These are phyloP conservation scores for Protobothrops flavoviridis DNA, from an alignment of 2,113 vertebrate genomes.

Conservation along the genomic window DNA sequence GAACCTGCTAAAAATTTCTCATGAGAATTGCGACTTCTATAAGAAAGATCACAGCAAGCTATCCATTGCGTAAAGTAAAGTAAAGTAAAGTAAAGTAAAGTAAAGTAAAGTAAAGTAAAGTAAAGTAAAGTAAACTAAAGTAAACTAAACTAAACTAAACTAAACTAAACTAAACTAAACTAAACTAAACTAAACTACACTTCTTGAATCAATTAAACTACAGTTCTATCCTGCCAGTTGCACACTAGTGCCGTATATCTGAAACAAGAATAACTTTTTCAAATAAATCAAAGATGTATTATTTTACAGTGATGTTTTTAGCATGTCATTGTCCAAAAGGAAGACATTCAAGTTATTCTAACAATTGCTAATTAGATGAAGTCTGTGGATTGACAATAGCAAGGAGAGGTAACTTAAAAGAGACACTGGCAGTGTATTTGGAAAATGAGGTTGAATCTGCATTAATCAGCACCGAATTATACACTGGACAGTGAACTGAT, in stretches of 20 bases:
- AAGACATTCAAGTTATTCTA: background rate
- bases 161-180: background rate
- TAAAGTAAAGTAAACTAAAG: no score
- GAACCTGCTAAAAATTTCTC: background rate
- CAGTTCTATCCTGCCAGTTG: background rate
- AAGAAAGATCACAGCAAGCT: conserved; percentile 8
- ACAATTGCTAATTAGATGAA: background rate
- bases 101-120: no score
- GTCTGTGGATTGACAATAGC: conserved; percentile 5
- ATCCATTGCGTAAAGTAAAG: background rate
- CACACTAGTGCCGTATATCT: background rate
- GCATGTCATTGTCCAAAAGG: background rate
- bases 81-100: no score
- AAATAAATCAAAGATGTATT: background rate
- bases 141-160: background rate
- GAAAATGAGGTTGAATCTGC: conserved; percentile 30
- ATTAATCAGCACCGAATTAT: conserved; percentile 39
- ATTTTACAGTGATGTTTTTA: background rate
- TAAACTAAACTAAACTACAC: no score
- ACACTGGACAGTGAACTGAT: conserved; percentile 21
- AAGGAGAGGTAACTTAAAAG: conserved; percentile 37
- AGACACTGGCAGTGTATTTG: conserved; percentile 16
- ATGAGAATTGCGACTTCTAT: background rate
- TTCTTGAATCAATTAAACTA: background rate
- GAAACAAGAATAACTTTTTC: conserved; percentile 8